These are phyloP conservation scores for Gortyna flavago DNA, from an alignment of 2,888 invertebrate genomes.

Conservation along the genomic window DNA sequence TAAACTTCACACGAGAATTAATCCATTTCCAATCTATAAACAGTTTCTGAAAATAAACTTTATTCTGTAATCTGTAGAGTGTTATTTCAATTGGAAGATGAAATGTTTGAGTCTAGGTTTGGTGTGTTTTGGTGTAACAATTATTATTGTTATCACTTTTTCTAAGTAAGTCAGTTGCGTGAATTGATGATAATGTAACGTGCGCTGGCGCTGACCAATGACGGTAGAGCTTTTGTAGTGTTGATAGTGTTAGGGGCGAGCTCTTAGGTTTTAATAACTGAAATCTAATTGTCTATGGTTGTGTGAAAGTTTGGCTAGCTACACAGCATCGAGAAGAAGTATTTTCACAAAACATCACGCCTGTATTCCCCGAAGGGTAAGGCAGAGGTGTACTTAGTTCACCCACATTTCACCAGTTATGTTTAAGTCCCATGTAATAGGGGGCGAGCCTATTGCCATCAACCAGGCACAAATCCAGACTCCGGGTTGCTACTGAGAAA, in stretches of 20 bases:
- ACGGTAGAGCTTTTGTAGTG: conserved; percentile 7
- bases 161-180: conserved; percentile 76
- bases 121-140: conserved; percentile 66
- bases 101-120: conserved; percentile 55
- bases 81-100: conserved; percentile 28
- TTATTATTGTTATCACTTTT: conserved; percentile 73
- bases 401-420: not conserved
- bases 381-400: too few species aligned
- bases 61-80: not conserved
- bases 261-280: not conserved
- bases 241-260: not conserved
- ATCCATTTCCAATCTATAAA: conserved; percentile 51
- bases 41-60: not conserved
- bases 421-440: not conserved
- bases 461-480: not conserved
- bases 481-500: not conserved
- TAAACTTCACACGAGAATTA: conserved; percentile 66
- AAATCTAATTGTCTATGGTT: not conserved
- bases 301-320: too few species aligned
- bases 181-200: conserved; percentile 77
- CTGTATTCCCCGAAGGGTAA: too few species aligned
- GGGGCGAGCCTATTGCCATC: not conserved
- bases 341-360: too few species aligned
- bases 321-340: too few species aligned
- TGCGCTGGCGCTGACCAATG: conserved; percentile 59